Base-by-base conservation (phyloP, 2,888 invertebrate genomes). In the Tricholauxania praeusta region DNA sequence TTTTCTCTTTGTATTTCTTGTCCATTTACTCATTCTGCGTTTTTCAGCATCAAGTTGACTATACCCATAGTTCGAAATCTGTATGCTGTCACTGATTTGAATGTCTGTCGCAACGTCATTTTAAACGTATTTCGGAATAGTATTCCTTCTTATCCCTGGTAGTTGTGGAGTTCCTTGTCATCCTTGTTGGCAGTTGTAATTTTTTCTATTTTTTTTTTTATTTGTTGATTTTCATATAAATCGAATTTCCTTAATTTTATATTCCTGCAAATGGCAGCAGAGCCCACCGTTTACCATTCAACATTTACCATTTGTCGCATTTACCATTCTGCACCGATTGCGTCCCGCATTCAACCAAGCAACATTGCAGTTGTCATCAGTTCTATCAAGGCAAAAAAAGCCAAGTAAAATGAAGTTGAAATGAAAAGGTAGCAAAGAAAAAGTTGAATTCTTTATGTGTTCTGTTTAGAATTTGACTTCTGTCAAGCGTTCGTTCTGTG, bases 211-310 rank as follows among this genome's bases (percentile, higher is more conserved):
- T 51, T 52, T 49, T 39, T 73, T 68, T n/a, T 59, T 74, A 66
- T 74, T 71, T 74, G 67, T 74, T 78, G 77, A 79, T 80, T 79
- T 81, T 77, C 79, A 80, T 79, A 79, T 79, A 80, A 81, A 80
- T 80, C 81, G 80, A 81, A 80, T 81, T 81, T 80, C 77, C 79
- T 81, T 80, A 79, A 80, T 80, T 80, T 80, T 75, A 76, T 80
- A 79, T 81, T 79, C 77, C 73, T 72, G 76, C 75, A 75, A 75
- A 76, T 77, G 73, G 66, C 67, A 68, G 66, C 64, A 39, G 53
- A 72, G 59, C 53, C 57, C n/a, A 51, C 51, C 63, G 49, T 60
- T 60, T 51, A 67, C 32, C 69, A 60, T 70, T 70, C 57, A 57
- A 48, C 59, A 62, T 51, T 64, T 51, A 22, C 28, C 64, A 22